Evolutionary conservation across 92 coral and sea anemone species (phyloP).

Genomic region (Umimayanthus kanabou): DNA sequence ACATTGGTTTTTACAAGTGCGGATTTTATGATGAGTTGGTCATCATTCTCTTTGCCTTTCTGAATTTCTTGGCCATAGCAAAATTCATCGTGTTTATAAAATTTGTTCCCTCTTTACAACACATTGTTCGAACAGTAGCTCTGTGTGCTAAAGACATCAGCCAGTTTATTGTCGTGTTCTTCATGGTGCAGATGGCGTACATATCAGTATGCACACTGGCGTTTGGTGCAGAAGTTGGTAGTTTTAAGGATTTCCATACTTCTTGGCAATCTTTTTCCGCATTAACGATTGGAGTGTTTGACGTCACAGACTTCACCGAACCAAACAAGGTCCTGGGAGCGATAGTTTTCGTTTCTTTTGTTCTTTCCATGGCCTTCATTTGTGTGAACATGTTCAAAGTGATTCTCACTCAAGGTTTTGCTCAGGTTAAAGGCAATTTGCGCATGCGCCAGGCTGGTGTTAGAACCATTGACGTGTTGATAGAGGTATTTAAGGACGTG

Average conservation of each 20-base stretch:
- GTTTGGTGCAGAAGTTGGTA: slow-evolving; percentile 8
- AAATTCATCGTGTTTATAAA: slow-evolving; percentile 25
- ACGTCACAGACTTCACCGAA: not conserved
- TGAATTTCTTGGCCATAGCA: slow-evolving; percentile 13
- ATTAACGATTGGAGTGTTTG: slow-evolving; percentile 2
- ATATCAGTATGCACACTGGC: slow-evolving; percentile 14
- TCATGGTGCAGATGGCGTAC: not conserved
- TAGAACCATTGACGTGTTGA: slow-evolving; percentile 7
- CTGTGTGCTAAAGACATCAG: slow-evolving; percentile 5
- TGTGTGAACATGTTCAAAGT: slow-evolving; percentile 3
- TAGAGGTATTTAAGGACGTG: not conserved
- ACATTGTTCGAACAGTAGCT: slow-evolving; percentile 1
- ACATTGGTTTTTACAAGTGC: slow-evolving; percentile 17
- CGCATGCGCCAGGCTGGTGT: not conserved
- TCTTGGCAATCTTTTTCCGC: slow-evolving; percentile 15
- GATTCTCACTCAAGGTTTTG: slow-evolving; percentile 13
- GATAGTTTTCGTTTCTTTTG: not conserved
- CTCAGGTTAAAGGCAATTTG: not conserved
- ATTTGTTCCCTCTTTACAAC: slow-evolving; percentile 22
- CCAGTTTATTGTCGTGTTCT: slow-evolving; percentile 5
- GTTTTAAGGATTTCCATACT: not conserved
- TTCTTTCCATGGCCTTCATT: slow-evolving; percentile 5
- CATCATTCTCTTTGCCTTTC: slow-evolving; percentile 8
- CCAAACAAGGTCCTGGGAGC: slow-evolving; percentile 16
- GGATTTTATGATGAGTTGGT: slow-evolving; percentile 24